Conservation (phyloP, 2,113 vertebrate genomes). For the Atherinomorus stipes region DNA sequence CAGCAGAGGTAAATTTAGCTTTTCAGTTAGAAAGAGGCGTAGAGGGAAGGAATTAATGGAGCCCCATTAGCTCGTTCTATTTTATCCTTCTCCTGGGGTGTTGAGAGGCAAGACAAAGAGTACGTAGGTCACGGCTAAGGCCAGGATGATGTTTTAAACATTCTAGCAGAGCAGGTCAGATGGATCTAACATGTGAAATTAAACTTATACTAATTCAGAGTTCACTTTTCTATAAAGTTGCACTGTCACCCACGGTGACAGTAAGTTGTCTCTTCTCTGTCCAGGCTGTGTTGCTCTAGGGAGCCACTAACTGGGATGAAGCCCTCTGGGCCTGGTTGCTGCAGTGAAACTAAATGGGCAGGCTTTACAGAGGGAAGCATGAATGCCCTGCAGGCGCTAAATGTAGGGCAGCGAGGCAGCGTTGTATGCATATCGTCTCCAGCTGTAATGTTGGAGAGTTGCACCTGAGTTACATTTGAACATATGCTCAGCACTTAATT, state of each 20-base stretch:
- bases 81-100: slow-evolving; percentile 51
- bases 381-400: slow-evolving; percentile 50
- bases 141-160: slow-evolving; percentile 54
- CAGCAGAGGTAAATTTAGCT: slow-evolving; percentile 58
- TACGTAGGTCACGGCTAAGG: slow-evolving; percentile 49
- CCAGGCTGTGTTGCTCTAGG: slow-evolving; percentile 28
- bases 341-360: slow-evolving; percentile 44
- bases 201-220: slow-evolving; percentile 20
- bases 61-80: slow-evolving; percentile 56
- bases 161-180: slow-evolving; percentile 38
- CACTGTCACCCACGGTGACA: slow-evolving; percentile 29
- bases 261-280: slow-evolving; percentile 8
- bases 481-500: slow-evolving; percentile 35
- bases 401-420: slow-evolving; percentile 46
- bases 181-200: neutral
- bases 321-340: slow-evolving; percentile 50
- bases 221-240: slow-evolving; percentile 32
- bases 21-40: slow-evolving; percentile 31
- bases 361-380: slow-evolving; percentile 47
- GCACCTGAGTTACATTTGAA: slow-evolving; percentile 40
- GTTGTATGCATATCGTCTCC: slow-evolving; percentile 46
- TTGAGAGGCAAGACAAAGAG: slow-evolving; percentile 54
- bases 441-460: slow-evolving; percentile 3
- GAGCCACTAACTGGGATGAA: slow-evolving; percentile 46
- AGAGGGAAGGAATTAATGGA: slow-evolving; percentile 51